Evolutionary conservation across 2,888 invertebrate species (phyloP), one percentile per base, ranked within the genome.

Genomic region (Pyrrhia umbra): DNA sequence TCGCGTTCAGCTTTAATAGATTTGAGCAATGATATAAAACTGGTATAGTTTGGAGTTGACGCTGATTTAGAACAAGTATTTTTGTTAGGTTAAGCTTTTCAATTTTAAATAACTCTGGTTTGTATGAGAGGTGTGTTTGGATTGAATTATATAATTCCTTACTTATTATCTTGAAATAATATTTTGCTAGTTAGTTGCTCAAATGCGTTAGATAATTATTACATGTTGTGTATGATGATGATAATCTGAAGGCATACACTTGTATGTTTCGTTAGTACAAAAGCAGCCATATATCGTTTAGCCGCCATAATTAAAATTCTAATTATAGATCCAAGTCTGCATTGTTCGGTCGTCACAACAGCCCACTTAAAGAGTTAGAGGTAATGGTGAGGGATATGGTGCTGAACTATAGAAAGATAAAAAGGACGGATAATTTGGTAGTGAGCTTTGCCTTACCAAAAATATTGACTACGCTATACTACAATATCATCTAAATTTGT

Each of bases 331-430:
- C 56, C 67, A 60, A 73, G 79, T 76, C 82, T 79, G 83, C 75
- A 71, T 56, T 64, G 46, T 57, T 54, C 21, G 68, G 60, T 46
- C 72, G 81, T 69, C 52, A 65, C 69, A 72, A 75, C 81, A 45
- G 15, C 21, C 39, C 39, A 64, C 45, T 46, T 59, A 70, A 57
- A 5, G 51, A 63, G 50, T 55, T 68, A 50, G 72, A 65, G 37
- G 16, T 68, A 61, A 64, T 72, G n/a, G 50, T 75, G 67, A 60
- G 63, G 63, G 72, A 75, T 68, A 61, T 81, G 83, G 83, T 84
- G 83, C 83, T 84, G 83, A 77, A 66, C 58, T 70, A 61, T 69
- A 61, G 52, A 62, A 50, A 55, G 51, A 58, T 75, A 68, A 43
- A 34, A 43, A 40, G 46, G 34, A 60, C 66, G 67, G 62, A 73